Percentiles rank a stretch among this genome's conserved stretches.
These are phyloP conservation scores for Dicerorhinus sumatrensis DNA, from an alignment of 2,113 vertebrate species.

Conservation along the genomic window DNA sequence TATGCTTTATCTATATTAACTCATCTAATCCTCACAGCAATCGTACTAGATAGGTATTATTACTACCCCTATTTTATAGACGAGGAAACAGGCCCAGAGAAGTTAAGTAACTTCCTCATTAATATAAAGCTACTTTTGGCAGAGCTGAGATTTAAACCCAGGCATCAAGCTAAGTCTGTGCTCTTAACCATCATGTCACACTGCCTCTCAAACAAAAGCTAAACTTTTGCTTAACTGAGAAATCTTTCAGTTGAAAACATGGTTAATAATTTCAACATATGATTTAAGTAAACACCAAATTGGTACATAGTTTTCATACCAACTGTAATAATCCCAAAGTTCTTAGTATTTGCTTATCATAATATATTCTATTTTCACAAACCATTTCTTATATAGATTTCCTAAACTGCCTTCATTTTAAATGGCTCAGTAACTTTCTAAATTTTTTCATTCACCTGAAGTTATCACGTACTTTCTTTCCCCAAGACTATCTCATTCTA, in stretches of 20 bases:
- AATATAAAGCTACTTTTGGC: neutral
- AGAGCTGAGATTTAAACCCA: conserved; percentile 7
- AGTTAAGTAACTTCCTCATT: conserved; percentile 6
- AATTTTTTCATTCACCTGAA: neutral
- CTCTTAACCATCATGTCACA: neutral
- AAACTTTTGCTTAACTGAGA: neutral
- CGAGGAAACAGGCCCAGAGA: neutral
- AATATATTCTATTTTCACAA: conserved; percentile 80
- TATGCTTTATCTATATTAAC: neutral
- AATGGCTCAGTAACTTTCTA: conserved; percentile 37
- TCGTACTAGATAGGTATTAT: neutral
- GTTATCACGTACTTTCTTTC: neutral
- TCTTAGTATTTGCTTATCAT: conserved; percentile 85
- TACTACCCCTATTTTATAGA: neutral
- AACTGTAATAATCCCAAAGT: conserved; percentile 70
- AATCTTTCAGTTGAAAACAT: neutral
- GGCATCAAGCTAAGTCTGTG: neutral
- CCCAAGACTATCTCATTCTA: neutral
- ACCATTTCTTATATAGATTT: conserved; percentile 76
- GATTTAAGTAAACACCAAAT: conserved; percentile 77
- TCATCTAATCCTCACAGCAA: neutral
- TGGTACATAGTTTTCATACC: conserved; percentile 80
- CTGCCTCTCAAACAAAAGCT: neutral
- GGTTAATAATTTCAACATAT: conserved; percentile 58
- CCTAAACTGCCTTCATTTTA: conserved; percentile 73